Evolutionary conservation across 1,140 invertebrate genomes (phyloP).

Genomic region (Apis florea): DNA sequence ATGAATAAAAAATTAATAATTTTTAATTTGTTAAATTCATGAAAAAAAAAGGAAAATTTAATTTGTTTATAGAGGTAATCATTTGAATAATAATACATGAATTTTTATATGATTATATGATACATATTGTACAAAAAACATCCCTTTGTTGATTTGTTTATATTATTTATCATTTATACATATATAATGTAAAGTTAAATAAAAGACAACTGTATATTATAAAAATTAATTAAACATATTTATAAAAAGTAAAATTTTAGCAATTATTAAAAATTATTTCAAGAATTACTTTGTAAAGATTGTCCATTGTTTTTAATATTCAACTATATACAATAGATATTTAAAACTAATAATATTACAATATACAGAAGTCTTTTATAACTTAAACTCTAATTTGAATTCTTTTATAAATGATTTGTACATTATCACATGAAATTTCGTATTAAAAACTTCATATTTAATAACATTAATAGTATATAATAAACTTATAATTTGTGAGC

Average conservation of each 20-base stretch:
- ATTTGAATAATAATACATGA: conserved; percentile 60
- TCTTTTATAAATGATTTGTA: conserved; percentile 69
- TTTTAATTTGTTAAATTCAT: neutral
- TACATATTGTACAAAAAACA: conserved; percentile 73
- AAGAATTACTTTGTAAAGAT: neutral
- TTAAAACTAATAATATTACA: conserved; percentile 40
- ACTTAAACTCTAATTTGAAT: conserved; percentile 63
- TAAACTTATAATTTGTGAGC: conserved; percentile 61
- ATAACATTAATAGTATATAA: conserved; percentile 61
- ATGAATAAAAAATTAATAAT: neutral
- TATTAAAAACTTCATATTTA: conserved; percentile 69
- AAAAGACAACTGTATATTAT: conserved; percentile 57
- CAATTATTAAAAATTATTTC: conserved; percentile 10
- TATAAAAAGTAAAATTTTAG: conserved; percentile 10
- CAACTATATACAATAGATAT: conserved; percentile 39
- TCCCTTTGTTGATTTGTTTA: conserved; percentile 66
- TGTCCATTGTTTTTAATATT: conserved; percentile 14
- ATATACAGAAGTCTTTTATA: conserved; percentile 64
- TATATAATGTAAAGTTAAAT: conserved; percentile 60
- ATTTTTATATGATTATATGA: conserved; percentile 65
- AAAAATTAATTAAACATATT: conserved; percentile 27
- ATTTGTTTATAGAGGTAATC: conserved; percentile 42
- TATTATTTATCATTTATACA: conserved; percentile 60
- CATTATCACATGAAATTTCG: conserved; percentile 72
- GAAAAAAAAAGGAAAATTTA: conserved; percentile 6